Base-by-base conservation (phyloP, 2,888 invertebrate genomes). In the Atherix ibis region DNA sequence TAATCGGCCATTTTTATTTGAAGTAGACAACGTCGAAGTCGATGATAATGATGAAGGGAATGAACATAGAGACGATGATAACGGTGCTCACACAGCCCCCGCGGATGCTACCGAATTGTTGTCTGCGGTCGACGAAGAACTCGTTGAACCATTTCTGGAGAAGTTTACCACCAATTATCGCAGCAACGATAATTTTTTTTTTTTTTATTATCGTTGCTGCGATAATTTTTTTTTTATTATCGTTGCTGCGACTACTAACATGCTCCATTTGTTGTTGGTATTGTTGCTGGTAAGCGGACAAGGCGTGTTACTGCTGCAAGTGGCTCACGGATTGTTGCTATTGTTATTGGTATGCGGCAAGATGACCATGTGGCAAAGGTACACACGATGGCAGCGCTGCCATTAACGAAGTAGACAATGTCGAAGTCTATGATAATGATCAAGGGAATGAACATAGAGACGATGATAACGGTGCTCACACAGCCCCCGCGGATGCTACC, bases 111-210 rank as follows among this genome's bases (percentile, higher is more conserved):
- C 49, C 51, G 46, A 58, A 49, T 13, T 55, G 38, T 18, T 32
- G 27, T 34, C 39, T 35, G 28, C 41, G 37, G 27, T 39, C 32
- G 46, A 44, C 32, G 48, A 32, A 46, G 27, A 27, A 0, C 46
- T 64, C 37, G 68, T 60, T n/a, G 73, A 70, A 43, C 70, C 32
- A 32, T 4, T 34, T 27, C 49, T 48, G 40, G 48, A 73, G 47
- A 71, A 70, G 74, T 77, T 76, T 58, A 78, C 80, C 12, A 44
- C 45, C 17, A 45, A 45, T 56, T 88, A 87, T 31, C 88, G 69
- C 45, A 91, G 63, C 40, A 88, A 64, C 6, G 88, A 88, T 49
- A 89, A 31, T n/a, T n/a, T n/a, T n/a, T n/a, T n/a, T n/a, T n/a
- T n/a, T n/a, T n/a, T n/a, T n/a, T n/a, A n/a, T n/a, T n/a, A n/a